Conservation (phyloP, 1,140 invertebrate genomes). For the Heliconius hewitsoni region DNA sequence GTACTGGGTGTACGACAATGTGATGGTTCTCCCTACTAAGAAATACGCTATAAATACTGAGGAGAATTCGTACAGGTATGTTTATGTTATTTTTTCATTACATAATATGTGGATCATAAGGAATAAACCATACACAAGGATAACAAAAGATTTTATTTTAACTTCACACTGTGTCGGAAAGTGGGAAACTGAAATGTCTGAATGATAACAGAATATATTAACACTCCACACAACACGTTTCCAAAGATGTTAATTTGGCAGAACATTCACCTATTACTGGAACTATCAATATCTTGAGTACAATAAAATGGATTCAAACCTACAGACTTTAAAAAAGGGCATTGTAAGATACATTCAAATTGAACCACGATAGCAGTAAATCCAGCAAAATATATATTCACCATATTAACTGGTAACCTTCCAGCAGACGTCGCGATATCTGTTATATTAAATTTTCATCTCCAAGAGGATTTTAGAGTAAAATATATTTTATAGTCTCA, state of each 20-base stretch:
- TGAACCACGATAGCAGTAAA: neutral
- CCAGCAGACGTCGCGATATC: constrained; percentile 27
- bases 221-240: too few species aligned
- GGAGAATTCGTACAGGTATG: constrained; percentile 89
- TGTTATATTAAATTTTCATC: constrained; percentile 33
- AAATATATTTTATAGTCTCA: constrained; percentile 27
- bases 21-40: constrained; percentile 91
- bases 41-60: constrained; percentile 89
- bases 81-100: neutral
- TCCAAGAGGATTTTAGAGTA: constrained; percentile 24
- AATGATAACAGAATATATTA: too few species aligned
- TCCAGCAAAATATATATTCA: constrained; percentile 14
- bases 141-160: too few species aligned
- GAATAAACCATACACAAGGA: too few species aligned
- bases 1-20: constrained; percentile 94
- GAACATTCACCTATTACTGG: too few species aligned
- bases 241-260: too few species aligned
- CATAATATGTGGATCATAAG: too few species aligned
- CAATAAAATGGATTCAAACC: too few species aligned
- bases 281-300: too few species aligned
- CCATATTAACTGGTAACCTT: constrained; percentile 29
- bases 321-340: neutral
- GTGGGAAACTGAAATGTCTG: too few species aligned
- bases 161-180: too few species aligned
- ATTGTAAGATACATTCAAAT: neutral